A percentile compares a stretch with the other conserved stretches of the same genome.
Conservation (phyloP, 2,888 invertebrate species). For the Nasonia oneida region DNA sequence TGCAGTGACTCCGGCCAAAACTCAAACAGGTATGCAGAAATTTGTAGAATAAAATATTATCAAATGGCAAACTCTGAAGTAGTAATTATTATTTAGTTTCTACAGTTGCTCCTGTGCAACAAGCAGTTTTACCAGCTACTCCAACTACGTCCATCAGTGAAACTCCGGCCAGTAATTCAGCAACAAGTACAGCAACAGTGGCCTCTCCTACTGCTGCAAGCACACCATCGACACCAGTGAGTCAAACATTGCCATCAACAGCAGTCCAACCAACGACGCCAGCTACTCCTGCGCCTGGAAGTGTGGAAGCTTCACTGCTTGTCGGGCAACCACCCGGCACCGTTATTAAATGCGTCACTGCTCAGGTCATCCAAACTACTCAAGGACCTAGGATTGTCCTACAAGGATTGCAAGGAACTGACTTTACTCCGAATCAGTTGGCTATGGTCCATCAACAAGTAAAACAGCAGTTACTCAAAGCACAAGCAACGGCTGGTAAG, state of each 20-base stretch:
- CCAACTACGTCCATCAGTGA: conserved; percentile 64
- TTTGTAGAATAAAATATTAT: neutral
- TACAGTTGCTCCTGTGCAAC: conserved; percentile 33
- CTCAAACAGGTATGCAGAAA: conserved; percentile 53
- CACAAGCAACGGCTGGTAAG: conserved; percentile 92
- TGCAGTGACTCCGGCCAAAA: conserved; percentile 67
- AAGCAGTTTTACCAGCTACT: conserved; percentile 6
- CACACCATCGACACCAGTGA: conserved; percentile 55
- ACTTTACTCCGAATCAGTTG: conserved; percentile 90
- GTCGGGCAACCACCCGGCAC: conserved; percentile 92
- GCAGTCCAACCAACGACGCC: conserved; percentile 49
- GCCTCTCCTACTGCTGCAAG: conserved; percentile 63
- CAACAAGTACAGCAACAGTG: conserved; percentile 64
- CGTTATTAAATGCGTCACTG: conserved; percentile 92
- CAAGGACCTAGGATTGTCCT: conserved; percentile 92
- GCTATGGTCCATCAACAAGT: conserved; percentile 93
- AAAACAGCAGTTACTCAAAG: conserved; percentile 92
- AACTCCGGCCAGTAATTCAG: conserved; percentile 17
- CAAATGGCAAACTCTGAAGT: neutral
- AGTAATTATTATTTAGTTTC: neutral
- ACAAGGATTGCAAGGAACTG: conserved; percentile 91
- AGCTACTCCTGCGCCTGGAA: conserved; percentile 77
- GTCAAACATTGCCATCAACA: conserved; percentile 72
- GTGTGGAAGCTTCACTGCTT: conserved; percentile 86
- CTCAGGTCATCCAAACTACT: conserved; percentile 91